Conservation (phyloP, 2,113 vertebrate genomes). For the Erpornis zantholeuca region DNA sequence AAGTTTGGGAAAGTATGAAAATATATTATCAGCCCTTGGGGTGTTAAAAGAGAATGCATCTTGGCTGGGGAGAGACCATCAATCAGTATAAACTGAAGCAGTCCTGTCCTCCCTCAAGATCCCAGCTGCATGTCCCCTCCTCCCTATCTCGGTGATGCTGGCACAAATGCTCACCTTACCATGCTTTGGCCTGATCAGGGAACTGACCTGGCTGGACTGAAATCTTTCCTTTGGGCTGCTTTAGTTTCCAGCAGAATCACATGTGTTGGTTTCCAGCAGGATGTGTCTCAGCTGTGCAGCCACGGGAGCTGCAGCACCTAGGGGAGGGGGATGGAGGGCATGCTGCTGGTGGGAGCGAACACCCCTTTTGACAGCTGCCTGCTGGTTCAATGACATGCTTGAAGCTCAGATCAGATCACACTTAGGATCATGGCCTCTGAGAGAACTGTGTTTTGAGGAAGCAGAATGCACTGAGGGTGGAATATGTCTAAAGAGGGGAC, state of each 20-base stretch:
- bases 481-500: not conserved
- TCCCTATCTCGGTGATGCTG: not conserved
- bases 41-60: not conserved
- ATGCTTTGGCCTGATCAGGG: not conserved
- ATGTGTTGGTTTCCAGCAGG: not conserved
- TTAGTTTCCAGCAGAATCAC: not conserved
- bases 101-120: not conserved
- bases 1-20: not conserved
- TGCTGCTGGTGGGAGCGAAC: not conserved
- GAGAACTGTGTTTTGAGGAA: not conserved
- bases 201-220: not conserved
- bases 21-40: not conserved
- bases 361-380: not conserved
- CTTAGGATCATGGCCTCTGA: not conserved
- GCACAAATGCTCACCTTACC: not conserved
- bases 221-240: not conserved
- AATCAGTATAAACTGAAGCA: not conserved
- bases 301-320: not conserved
- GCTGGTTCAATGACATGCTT: not conserved
- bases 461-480: not conserved
- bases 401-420: not conserved
- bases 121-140: too few species aligned
- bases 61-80: not conserved
- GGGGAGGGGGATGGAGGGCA: fast-evolving
- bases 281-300: not conserved